phyloP scores from a whole-genome alignment of 2,113 vertebrate species.

The Tringa solitaria region DNA sequence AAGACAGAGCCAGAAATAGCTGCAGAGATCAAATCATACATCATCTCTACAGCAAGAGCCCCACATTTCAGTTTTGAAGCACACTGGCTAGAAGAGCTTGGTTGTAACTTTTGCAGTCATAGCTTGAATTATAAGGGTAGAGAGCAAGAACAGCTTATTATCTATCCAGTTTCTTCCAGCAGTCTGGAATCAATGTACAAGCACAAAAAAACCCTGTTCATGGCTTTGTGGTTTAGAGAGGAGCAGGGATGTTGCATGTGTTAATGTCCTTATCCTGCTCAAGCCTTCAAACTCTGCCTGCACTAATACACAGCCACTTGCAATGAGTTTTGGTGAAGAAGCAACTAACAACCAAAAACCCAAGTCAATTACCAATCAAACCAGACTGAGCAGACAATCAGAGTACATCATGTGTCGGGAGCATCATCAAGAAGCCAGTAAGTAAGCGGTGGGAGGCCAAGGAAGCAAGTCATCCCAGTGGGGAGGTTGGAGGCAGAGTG shows the following conservation, averaged over 20 bases:
- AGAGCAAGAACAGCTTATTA: neutral
- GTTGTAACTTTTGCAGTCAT: neutral
- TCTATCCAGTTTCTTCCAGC: neutral
- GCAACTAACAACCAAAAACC: neutral
- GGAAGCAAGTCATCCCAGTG: neutral
- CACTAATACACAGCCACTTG: neutral
- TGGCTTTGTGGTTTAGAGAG: neutral
- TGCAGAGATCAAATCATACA: neutral
- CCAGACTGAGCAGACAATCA: neutral
- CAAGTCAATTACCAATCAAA: neutral
- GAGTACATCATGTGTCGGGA: rapidly evolving
- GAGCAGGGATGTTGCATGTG: neutral
- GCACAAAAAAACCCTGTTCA: neutral
- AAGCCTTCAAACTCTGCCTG: neutral
- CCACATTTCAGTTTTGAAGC: neutral
- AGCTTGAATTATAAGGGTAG: neutral
- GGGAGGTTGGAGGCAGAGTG: neutral
- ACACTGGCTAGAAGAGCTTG: neutral
- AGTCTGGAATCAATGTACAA: neutral
- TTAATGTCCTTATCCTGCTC: neutral
- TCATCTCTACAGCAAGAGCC: neutral
- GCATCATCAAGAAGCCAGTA: neutral
- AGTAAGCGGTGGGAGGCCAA: neutral
- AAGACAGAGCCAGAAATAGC: neutral
- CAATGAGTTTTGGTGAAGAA: no score